Evolutionary conservation across 2,113 vertebrate species (phyloP), one percentile per base, ranked within the genome.

Genomic region (Prionailurus bengalensis): DNA sequence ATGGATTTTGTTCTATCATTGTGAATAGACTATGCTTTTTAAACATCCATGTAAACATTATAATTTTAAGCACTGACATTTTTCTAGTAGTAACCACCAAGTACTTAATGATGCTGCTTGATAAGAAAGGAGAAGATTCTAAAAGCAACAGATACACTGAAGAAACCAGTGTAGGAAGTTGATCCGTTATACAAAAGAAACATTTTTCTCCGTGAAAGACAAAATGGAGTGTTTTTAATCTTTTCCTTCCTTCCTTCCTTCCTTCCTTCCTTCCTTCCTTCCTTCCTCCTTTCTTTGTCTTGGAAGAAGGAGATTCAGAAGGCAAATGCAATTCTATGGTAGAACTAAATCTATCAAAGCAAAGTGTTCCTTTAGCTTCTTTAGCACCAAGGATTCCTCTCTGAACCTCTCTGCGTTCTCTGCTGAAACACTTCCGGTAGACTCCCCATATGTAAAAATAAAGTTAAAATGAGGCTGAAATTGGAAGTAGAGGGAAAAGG

Each of bases 11-110:
- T 86, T 87, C 42, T 87, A 5, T 61, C 68, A 71, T 27, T 70
- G 15, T 29, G 87, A 36, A 61, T n/a, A 86, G 23, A 83, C 63
- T 42, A 63, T 45, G 9, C 29, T 63, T 89, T 73, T 61, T 53
- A 79, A 92, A 78, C 42, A 55, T 17, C 39, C 33, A 48, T 13
- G 23, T n/a, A 66, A 51, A 36, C 5, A 39, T 29, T 61, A 10
- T n/a, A 31, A 61, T 86, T 95, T 89, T 86, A 89, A 79, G 25
- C 36, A 36, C 33, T 39, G 73, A 36, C 45, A 33, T 80, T 91
- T 89, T 83, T 42, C 36, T 33, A 15, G 48, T 17, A 25, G n/a
- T 36, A 31, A 53, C 48, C 17, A 27, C n/a, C 74, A 21, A 85
- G 83, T 53, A 45, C 65, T 78, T 65, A 89, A 81, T 66, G 71